Evolutionary conservation across 2,113 vertebrate genomes (phyloP).

Genomic region (Desmodus rotundus): DNA sequence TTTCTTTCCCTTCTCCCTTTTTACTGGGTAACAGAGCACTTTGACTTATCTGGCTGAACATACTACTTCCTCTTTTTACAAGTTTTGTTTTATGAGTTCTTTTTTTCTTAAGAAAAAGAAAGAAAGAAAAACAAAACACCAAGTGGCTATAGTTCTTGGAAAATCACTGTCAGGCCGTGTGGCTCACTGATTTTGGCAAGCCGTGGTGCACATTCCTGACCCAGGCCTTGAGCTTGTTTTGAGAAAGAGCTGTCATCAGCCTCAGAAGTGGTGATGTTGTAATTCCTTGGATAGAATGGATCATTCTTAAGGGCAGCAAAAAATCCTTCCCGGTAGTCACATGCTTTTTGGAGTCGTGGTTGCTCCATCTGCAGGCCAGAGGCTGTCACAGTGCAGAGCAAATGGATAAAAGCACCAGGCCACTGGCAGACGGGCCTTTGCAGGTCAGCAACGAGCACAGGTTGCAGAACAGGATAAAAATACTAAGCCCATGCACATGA

Average conservation of each 20-base stretch:
- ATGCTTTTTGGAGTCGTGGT: neutral
- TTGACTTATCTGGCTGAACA: neutral
- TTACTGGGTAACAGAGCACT: neutral
- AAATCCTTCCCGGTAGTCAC: neutral
- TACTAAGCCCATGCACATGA: neutral
- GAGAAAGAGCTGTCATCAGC: conserved; percentile 49
- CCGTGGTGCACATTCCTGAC: neutral
- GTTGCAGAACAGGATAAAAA: conserved; percentile 51
- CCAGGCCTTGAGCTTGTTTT: conserved; percentile 18
- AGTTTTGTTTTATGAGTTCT: neutral
- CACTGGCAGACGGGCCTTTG: neutral
- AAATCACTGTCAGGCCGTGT: neutral
- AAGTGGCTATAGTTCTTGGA: neutral
- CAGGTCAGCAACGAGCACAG: no score
- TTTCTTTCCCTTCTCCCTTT: neutral
- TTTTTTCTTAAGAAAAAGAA: neutral
- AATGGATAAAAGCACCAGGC: neutral
- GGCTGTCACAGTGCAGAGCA: neutral
- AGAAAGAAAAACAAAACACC: neutral
- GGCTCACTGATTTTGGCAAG: conserved; percentile 17
- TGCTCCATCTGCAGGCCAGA: neutral
- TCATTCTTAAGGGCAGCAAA: neutral
- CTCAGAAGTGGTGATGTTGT: conserved; percentile 12
- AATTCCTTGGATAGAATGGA: neutral
- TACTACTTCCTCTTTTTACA: neutral